Percentiles rank a stretch among this genome's conserved stretches.
These are phyloP conservation scores for Apocrypta bakeri DNA, from an alignment of 1,140 invertebrate species.

Conservation along the genomic window DNA sequence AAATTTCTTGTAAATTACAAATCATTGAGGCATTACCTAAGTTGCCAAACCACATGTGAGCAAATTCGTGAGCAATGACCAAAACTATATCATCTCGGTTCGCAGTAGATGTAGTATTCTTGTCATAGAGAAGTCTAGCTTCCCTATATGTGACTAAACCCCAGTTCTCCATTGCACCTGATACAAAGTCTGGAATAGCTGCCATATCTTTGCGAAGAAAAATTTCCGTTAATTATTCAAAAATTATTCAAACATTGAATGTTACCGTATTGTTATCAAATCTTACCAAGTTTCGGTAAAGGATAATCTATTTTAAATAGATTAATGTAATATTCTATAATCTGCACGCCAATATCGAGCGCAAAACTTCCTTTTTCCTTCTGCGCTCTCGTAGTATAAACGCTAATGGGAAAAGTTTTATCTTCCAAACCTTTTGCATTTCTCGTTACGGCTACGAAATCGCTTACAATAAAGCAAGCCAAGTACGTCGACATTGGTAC, in stretches of 20 bases:
- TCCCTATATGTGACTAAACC: constrained; percentile 90
- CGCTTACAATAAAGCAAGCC: constrained; percentile 92
- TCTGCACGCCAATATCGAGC: constrained; percentile 83
- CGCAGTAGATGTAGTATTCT: constrained; percentile 79
- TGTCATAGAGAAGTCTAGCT: constrained; percentile 85
- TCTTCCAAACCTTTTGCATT: constrained; percentile 75
- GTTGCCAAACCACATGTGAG: constrained; percentile 95
- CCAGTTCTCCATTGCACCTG: constrained; percentile 98
- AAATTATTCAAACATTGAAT: background rate
- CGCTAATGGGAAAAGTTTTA: constrained; percentile 78
- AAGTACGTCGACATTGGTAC: constrained; percentile 95
- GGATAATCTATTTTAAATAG: constrained; percentile 92
- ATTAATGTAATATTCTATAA: constrained; percentile 89
- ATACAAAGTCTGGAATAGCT: constrained; percentile 95
- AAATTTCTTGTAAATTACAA: background rate
- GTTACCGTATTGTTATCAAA: background rate
- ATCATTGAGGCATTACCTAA: constrained; percentile 75
- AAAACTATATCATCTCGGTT: constrained; percentile 87
- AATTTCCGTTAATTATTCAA: background rate
- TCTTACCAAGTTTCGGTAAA: constrained; percentile 87
- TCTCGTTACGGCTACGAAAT: constrained; percentile 81
- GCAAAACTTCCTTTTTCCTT: constrained; percentile 88
- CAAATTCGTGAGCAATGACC: constrained; percentile 92
- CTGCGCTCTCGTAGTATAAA: constrained; percentile 84
- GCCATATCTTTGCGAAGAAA: constrained; percentile 83